Evolutionary conservation across 1,140 invertebrate species (phyloP), one percentile per base, ranked within the genome.

Genomic region (Archegozetes longisetosus): DNA sequence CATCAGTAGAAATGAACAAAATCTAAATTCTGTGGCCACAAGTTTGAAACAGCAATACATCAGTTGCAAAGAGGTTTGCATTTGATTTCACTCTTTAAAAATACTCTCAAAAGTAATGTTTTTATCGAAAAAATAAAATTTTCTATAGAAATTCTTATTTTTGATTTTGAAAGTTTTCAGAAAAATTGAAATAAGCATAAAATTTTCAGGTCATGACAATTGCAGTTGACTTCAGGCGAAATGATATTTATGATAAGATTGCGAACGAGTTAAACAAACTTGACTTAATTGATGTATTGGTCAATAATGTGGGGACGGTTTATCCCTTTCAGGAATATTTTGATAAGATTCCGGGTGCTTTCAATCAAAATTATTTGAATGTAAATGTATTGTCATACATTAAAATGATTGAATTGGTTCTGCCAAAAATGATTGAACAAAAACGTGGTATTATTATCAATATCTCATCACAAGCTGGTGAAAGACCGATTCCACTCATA

Each of bases 161-260:
- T 14, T 14, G n/a, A n/a, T 47, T 47, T 14, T 14, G n/a, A 47
- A 14, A n/a, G 14, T 47, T 47, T 47, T n/a, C n/a, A n/a, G n/a
- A n/a, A n/a, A n/a, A n/a, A n/a, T 14, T 47, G 46, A 14, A 14
- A 14, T 47, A 47, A 14, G 14, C 14, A 14, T 51, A 9, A 51
- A 9, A 6, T 4, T 23, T 25, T 13, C 25, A 57, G 49, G 17
- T 57, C 14, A 57, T 20, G 1, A 40, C 29, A 1, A 4, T 57
- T 27, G 27, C 54, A 9, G 62, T 53, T 20, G 62, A 64, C 27
- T 63, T 64, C 23, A 50, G n/a, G 6, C 22, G 14, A 22, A 56
- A 48, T 1, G 53, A 62, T 20, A 64, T 62, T n/a, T 58, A 56
- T 28, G 48, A 47, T n/a, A 23, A 1, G 2, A 50, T 64, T 1